Conservation (phyloP, 2,888 invertebrate species). For the Eupithecia subfuscata region DNA sequence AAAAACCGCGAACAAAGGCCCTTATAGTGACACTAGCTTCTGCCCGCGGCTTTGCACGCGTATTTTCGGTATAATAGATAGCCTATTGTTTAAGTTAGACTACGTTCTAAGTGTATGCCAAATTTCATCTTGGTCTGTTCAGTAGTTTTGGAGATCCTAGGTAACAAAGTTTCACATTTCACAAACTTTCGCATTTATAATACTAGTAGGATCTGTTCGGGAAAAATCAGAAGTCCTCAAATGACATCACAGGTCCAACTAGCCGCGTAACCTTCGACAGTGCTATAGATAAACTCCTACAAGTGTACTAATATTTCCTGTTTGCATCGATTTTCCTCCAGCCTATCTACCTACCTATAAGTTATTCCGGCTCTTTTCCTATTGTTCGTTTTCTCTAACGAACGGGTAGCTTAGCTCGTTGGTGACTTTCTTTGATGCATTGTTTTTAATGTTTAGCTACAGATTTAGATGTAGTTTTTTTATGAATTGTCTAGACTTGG, state of each 20-base stretch:
- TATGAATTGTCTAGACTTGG: no score
- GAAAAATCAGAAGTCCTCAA: neutral
- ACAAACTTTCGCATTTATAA: no score
- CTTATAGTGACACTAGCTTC: no score
- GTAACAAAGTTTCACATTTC: no score
- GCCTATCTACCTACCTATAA: neutral
- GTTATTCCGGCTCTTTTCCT: neutral
- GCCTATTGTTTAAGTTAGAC: no score
- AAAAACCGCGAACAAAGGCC: no score
- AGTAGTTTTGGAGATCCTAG: no score
- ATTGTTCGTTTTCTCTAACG: neutral
- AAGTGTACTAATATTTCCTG: neutral
- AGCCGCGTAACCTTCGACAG: neutral
- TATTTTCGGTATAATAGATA: no score
- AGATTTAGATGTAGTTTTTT: neutral
- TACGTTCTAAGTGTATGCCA: no score
- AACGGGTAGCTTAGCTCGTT: neutral
- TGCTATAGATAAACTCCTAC: neutral
- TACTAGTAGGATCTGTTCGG: no score
- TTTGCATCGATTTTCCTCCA: constrained; percentile 5
- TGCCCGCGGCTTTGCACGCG: no score
- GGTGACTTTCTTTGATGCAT: neutral
- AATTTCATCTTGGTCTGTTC: no score
- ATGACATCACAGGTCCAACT: neutral
- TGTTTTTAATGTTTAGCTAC: neutral